Percentiles rank a stretch among this genome's conserved stretches.
Conservation (phyloP, 30 jellyfish, hydroid and myxozoan genomes). For the Hydra vulgaris region DNA sequence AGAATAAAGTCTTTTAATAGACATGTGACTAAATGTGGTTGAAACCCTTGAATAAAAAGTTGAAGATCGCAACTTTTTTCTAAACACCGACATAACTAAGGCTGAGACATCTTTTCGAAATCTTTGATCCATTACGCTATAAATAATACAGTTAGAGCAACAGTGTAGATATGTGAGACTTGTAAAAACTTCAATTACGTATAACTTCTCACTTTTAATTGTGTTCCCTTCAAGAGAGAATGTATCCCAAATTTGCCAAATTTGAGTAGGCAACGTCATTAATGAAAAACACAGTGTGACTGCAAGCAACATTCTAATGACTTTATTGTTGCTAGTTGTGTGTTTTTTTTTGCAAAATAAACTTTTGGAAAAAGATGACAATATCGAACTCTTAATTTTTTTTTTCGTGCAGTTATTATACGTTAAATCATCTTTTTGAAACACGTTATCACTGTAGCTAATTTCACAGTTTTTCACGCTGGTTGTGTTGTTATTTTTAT, state of each 20-base stretch:
- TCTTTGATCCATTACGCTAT: slow-evolving; percentile 28
- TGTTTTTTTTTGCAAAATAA: neutral
- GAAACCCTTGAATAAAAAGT: neutral
- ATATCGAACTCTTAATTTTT: neutral
- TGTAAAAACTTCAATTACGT: slow-evolving; percentile 14
- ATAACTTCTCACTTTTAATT: neutral
- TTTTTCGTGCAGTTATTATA: too few species aligned
- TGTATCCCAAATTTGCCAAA: slow-evolving; percentile 12
- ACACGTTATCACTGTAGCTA: too few species aligned
- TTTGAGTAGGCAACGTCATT: slow-evolving; percentile 28
- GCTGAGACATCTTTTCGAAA: slow-evolving; percentile 20
- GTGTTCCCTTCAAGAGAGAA: neutral
- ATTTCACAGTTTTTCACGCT: too few species aligned
- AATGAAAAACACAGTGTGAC: slow-evolving; percentile 19
- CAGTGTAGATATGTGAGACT: slow-evolving; percentile 26
- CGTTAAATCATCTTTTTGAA: too few species aligned
- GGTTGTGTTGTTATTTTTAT: too few species aligned
- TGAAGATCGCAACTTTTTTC: neutral
- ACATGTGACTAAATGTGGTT: neutral
- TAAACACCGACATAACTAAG: neutral
- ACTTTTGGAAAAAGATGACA: neutral
- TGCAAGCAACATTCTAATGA: slow-evolving; percentile 19
- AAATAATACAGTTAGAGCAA: slow-evolving; percentile 15
- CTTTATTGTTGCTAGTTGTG: slow-evolving; percentile 3
- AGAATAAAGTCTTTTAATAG: neutral